phyloP scores from a whole-genome alignment of 2,113 vertebrate species.

The Apistogramma diplotaenia region DNA sequence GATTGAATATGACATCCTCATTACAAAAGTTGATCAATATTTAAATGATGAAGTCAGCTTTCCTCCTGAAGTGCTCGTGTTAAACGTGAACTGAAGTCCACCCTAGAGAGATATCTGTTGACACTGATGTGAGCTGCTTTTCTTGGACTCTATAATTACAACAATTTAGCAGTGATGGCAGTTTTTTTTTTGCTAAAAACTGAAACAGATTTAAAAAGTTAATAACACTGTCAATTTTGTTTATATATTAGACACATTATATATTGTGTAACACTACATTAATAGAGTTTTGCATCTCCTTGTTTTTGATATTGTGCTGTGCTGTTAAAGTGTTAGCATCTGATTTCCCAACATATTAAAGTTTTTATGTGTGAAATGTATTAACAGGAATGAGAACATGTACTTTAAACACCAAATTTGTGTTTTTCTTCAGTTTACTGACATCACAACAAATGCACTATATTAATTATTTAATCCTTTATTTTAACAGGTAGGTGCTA shows the following conservation, averaged over 20 bases:
- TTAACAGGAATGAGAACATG: not conserved
- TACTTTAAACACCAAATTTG: not conserved
- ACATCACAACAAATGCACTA: not conserved
- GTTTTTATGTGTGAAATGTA: not conserved
- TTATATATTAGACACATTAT: not conserved
- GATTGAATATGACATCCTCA: conserved; percentile 67
- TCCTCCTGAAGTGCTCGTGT: conserved; percentile 12
- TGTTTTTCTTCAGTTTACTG: accelerated
- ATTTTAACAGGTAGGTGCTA: too few species aligned
- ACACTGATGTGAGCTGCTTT: not conserved
- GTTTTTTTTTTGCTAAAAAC: not conserved
- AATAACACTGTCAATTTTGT: not conserved
- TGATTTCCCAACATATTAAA: not conserved
- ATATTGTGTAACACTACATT: not conserved
- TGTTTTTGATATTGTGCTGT: not conserved
- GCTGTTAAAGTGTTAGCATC: not conserved
- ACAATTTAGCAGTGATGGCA: not conserved
- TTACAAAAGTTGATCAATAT: conserved; percentile 62
- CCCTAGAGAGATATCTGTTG: not conserved
- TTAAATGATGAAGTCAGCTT: conserved; percentile 59
- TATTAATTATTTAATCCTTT: too few species aligned
- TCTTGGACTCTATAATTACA: not conserved
- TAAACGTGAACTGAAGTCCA: conserved; percentile 7
- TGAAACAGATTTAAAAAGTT: not conserved
- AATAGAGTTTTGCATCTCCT: too few species aligned